Percentiles rank a stretch among this genome's conserved stretches.
Evolutionary conservation across 2,888 invertebrate species (phyloP).

Genomic region (Callyntrura sp.): DNA sequence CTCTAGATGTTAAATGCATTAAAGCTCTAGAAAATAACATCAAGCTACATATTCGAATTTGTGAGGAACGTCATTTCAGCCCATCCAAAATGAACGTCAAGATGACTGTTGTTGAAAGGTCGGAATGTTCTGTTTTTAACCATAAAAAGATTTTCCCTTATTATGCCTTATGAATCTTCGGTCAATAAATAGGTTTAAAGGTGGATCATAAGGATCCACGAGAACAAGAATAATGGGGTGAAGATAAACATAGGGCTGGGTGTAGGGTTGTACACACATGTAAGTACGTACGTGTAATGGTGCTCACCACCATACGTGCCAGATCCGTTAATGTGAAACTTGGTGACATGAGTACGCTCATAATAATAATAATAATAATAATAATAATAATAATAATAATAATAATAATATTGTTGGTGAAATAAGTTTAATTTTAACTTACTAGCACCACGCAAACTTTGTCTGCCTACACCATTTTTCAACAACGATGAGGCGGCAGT

Average conservation of each 20-base stretch:
- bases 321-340: too few relatives aligned
- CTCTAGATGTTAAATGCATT: not conserved
- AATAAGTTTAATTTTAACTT: constrained; percentile 23
- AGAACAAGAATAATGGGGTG: not conserved
- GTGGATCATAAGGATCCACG: not conserved
- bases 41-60: constrained; percentile 40
- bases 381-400: too few relatives aligned
- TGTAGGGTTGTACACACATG: not conserved
- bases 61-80: constrained; percentile 41
- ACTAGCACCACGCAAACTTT: not conserved
- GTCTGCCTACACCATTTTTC: not conserved
- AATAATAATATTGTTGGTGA: not conserved
- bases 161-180: constrained; percentile 45
- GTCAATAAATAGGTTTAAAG: constrained; percentile 33
- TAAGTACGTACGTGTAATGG: not conserved
- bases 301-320: not conserved
- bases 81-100: constrained; percentile 31
- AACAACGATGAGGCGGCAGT: not conserved
- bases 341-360: too few relatives aligned
- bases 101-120: constrained; percentile 73
- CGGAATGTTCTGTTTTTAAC: constrained; percentile 68
- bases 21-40: not conserved
- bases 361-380: too few relatives aligned
- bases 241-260: not conserved
- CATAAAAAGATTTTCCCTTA: constrained; percentile 42